These are phyloP conservation scores for Limenitis camilla DNA, from an alignment of 2,888 invertebrate species.

Conservation along the genomic window DNA sequence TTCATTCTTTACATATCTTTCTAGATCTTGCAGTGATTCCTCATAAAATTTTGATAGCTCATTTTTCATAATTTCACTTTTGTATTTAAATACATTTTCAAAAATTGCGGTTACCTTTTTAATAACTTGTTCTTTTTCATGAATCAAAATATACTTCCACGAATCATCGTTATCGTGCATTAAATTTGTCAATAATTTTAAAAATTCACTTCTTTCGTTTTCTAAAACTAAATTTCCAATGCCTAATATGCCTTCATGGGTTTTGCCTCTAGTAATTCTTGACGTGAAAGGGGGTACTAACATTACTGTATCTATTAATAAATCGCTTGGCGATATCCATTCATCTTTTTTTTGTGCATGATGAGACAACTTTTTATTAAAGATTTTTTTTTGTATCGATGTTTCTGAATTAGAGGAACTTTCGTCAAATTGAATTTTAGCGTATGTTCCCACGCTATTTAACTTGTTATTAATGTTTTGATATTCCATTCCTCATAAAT, in stretches of 20 bases:
- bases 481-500: constrained; percentile 6
- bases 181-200: constrained; percentile 33
- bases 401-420: constrained; percentile 29
- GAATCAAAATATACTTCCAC: constrained; percentile 49
- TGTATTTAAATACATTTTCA: constrained; percentile 40
- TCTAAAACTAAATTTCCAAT: constrained; percentile 51
- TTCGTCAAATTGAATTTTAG: constrained; percentile 52
- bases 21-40: constrained; percentile 49
- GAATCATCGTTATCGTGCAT: constrained; percentile 50
- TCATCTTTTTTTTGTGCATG: constrained; percentile 23
- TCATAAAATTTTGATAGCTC: constrained; percentile 55
- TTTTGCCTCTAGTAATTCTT: constrained; percentile 56
- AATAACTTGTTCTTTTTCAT: constrained; percentile 40
- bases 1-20: constrained; percentile 47
- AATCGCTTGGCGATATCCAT: constrained; percentile 64
- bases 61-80: constrained; percentile 46
- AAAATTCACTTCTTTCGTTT: constrained; percentile 40
- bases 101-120: constrained; percentile 44
- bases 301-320: constrained; percentile 49
- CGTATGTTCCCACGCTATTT: constrained; percentile 37
- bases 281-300: constrained; percentile 62
- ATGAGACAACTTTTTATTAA: constrained; percentile 6
- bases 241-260: constrained; percentile 57
- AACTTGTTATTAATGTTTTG: constrained; percentile 33
- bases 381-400: constrained; percentile 7